Evolutionary conservation across 2,113 vertebrate species (phyloP).

Genomic region (Epinephelus fuscoguttatus): DNA sequence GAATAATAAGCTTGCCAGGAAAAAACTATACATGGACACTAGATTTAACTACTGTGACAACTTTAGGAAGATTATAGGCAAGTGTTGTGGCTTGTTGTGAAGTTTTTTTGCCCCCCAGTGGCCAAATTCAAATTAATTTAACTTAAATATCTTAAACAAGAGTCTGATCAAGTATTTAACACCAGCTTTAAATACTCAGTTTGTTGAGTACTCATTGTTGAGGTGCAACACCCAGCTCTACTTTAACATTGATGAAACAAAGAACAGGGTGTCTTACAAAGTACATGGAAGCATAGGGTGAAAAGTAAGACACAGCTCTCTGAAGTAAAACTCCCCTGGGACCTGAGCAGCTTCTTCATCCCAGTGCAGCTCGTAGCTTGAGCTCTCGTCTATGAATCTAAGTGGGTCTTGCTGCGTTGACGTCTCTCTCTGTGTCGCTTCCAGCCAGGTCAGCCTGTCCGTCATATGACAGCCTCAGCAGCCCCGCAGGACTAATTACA

Average conservation of each 20-base stretch:
- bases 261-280: not conserved
- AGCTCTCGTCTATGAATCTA: slow-evolving; percentile 3
- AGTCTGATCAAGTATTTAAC: not conserved
- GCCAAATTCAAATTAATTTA: not conserved
- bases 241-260: slow-evolving; percentile 10
- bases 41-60: too few relatives aligned
- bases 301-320: slow-evolving; percentile 1
- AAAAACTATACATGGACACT: not conserved
- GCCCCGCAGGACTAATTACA: slow-evolving; percentile 72
- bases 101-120: not conserved
- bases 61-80: too few relatives aligned
- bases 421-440: slow-evolving; percentile 29
- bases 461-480: slow-evolving; percentile 53
- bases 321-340: not conserved
- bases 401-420: slow-evolving; percentile 37
- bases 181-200: not conserved
- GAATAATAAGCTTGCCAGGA: not conserved
- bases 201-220: not conserved
- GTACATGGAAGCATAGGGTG: not conserved
- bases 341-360: not conserved
- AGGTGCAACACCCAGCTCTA: not conserved
- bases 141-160: not conserved
- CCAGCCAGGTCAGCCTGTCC: slow-evolving; percentile 52
- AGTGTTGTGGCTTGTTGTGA: too few relatives aligned
- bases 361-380: not conserved